Evolutionary conservation across 1,140 invertebrate genomes (phyloP), one percentile per base, ranked within the genome.

Genomic region (Yoshiicerus persimilis): DNA sequence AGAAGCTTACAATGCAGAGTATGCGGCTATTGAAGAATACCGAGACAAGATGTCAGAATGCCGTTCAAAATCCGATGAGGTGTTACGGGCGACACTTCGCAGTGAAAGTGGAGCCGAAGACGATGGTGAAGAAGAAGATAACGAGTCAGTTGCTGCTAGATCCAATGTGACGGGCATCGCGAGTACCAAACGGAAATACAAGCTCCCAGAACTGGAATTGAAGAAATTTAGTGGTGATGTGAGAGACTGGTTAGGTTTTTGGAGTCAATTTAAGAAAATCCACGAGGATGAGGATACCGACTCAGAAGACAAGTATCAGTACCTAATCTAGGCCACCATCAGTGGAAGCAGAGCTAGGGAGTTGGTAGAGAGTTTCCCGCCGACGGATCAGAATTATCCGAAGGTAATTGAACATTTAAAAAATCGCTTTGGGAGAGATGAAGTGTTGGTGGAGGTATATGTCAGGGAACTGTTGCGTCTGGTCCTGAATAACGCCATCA

Each of bases 221-320:
- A 75, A 86, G 20, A 92, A 92, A 38, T 92, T 90, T 62, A 87
- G 85, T 39, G 91, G 91, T 4, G 84, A 90, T 34, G 85, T 92
- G 0, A 91, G 88, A 34, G 90, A 90, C 0, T 92, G 91, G 91
- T 66, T 92, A 3, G 30, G 77, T 1, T 92, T 92, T 87, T 92
- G 92, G 92, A 87, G 84, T 0, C 90, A 91, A 75, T 92, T 92
- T 85, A 64, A 88, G 36, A 92, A 91, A 39, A 91, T 91, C 11
- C 86, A 92, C 84, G 89, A 92, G 25, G 90, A 92, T 41, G 6
- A n/a, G 6, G 39, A 62, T 10, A 88, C 91, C 41, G 77, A 66
- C 0, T 84, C 89, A 3, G 91, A 89, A 86, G 91, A 92, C n/a
- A 86, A 86, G 20, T 86, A 47, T 27, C 38, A 62, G 41, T 86